Evolutionary conservation across 1,140 invertebrate genomes (phyloP), one percentile per base, ranked within the genome.

Genomic region (Dreissena polymorpha): DNA sequence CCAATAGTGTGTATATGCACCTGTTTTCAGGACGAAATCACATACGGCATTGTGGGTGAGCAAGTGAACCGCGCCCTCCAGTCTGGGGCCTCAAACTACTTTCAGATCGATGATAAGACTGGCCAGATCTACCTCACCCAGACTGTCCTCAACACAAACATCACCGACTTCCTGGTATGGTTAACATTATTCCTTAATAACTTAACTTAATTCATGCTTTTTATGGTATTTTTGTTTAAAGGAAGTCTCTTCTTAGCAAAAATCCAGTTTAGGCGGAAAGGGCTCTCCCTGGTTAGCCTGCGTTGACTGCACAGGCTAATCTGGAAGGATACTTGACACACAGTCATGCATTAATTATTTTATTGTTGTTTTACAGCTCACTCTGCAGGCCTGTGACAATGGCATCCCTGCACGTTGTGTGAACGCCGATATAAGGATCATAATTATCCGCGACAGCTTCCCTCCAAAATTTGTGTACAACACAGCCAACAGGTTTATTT

Each of bases 361-460:
- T n/a, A n/a, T n/a, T n/a, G n/a, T 83, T 49, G 53, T 63, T 74
- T 81, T 39, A 75, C 86, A 91, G 77, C 67, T 94, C 13, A 96
- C 97, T 39, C 96, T 98, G 0, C 97, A 96, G 6, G 97, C 97
- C 3, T 96, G 95, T 90, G 97, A 98, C 91, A 96, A 96, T 39
- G 97, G 96, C 7, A 94, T 95, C 0, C 97, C 98, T 93, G 95
- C 96, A n/a, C 94, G 96, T 25, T 94, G 97, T 70, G 96, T 97
- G 0, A 98, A 97, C 0, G 96, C 97, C 0, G 97, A 96, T 2
- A 96, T 98, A 0, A 96, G 96, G 0, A 95, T 99, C 12, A 60
- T 6, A 0, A 92, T 95, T 84, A 95, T 96, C 51, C 91, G 94
- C 55, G 96, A 98, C 90, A 93, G 96, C 90, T 96, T 97, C 91